Evolutionary conservation across 2,797 vertebrate genomes (phyloP), one percentile per base, ranked within the genome.

Genomic region (Xiphorhynchus erythropygius): DNA sequence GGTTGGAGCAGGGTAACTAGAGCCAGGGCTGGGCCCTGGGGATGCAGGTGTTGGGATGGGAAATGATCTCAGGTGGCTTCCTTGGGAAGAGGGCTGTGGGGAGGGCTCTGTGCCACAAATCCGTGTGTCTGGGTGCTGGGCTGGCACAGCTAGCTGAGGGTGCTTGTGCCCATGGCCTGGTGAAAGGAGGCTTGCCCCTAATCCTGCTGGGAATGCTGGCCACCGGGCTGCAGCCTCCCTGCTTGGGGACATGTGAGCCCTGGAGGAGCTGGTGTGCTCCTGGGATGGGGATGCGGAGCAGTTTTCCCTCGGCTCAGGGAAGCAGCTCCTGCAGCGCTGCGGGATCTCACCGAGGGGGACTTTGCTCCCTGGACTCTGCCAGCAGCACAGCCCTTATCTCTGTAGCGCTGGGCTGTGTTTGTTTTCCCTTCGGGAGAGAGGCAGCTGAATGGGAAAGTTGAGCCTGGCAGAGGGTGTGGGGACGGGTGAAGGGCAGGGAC

Each of bases 311-410:
- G 13, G 81, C 75, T 62, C 4, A 8, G 41, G n/a, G 33, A 19
- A 60, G 69, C 67, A 53, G 62, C 47, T 56, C 44, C 59, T 0
- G 2, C 4, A 10, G 35, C 18, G 42, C 44, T 42, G 47, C 49
- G 9, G 71, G 50, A 2, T 39, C 62, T 83, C 37, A 8, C 5
- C 1, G 52, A 30, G 39, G 68, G 77, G 95, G 97, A 97, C 97
- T 97, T 97, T 97, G 96, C 88, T 89, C 96, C 91, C 63, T 81
- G 65, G 14, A 55, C 76, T 69, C 76, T 84, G 93, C 87, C 62
- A 37, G 60, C 80, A 10, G 57, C 80, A 10, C 21, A 37, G 68
- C 68, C 62, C 86, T 96, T 97, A 95, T 97, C 96, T 96, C 55
- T 25, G 89, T 22, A 4, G 77, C 27, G 28, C 70, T 12, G 2